Evolutionary conservation across 1,140 invertebrate genomes (phyloP).

Genomic region (Rhizoglyphus robini): DNA sequence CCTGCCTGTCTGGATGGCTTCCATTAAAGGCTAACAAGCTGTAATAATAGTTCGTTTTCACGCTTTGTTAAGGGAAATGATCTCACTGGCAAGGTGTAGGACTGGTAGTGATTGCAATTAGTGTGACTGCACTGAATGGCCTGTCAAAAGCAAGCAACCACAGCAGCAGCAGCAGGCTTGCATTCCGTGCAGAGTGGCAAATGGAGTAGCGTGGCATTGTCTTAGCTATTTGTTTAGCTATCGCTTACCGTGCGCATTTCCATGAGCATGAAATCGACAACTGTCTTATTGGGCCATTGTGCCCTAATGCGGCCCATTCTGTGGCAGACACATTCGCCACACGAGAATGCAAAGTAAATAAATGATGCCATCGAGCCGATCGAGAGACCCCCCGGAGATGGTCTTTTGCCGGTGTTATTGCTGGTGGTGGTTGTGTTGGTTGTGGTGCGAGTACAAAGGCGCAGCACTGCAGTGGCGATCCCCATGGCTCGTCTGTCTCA

Average conservation of each 20-base stretch:
- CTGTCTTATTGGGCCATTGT: constrained; percentile 15
- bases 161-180: no score
- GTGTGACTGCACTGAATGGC: not conserved
- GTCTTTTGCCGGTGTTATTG: no score
- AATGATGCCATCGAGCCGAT: not conserved
- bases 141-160: no score
- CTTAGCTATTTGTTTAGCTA: constrained; percentile 7
- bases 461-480: not conserved
- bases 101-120: constrained; percentile 12
- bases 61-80: not conserved
- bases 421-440: no score
- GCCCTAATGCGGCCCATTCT: not conserved
- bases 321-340: not conserved
- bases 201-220: not conserved
- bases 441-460: no score
- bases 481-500: not conserved
- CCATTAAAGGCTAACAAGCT: constrained; percentile 2
- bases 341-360: constrained; percentile 11
- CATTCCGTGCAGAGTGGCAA: no score
- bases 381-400: not conserved
- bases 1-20: no score
- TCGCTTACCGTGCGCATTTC: not conserved
- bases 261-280: constrained; percentile 15
- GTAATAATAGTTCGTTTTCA: constrained; percentile 11
- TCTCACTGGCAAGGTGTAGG: not conserved